A percentile compares a stretch with the other conserved stretches of the same genome.
Conservation (phyloP, 2,113 vertebrate genomes). For the Pachyramphus minor region DNA sequence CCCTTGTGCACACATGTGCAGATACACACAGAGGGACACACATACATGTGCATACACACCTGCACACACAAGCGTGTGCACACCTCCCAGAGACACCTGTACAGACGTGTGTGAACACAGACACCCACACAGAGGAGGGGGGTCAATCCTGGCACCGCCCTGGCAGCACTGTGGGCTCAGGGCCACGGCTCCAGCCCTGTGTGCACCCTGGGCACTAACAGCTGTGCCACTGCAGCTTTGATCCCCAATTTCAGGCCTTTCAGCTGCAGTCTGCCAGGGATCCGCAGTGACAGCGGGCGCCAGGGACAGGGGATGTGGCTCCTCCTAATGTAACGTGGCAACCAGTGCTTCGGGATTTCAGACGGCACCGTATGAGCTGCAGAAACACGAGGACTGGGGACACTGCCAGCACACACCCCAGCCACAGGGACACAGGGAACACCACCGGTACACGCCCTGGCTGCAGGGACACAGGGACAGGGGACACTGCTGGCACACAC, state of each 20-base stretch:
- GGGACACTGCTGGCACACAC: neutral
- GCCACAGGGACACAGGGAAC: neutral
- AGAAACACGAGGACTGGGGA: neutral
- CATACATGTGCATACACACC: fast-evolving
- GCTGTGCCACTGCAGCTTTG: fast-evolving
- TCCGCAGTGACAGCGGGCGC: neutral
- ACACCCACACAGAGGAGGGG: too few relatives aligned
- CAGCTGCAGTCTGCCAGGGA: neutral
- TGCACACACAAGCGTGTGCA: neutral
- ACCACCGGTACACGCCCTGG: neutral
- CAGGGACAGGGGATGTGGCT: neutral
- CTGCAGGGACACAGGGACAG: neutral
- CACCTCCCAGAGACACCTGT: neutral
- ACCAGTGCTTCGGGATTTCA: neutral
- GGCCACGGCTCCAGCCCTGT: neutral
- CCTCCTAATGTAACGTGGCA: slow-evolving; percentile 19
- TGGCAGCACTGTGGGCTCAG: fast-evolving
- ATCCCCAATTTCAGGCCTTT: neutral
- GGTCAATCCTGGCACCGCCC: neutral
- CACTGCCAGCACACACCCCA: neutral
- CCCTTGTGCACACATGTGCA: too few relatives aligned
- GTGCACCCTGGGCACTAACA: neutral
- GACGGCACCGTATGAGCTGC: neutral
- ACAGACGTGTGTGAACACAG: neutral
- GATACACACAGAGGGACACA: neutral